Conservation (phyloP, 2,113 vertebrate genomes). For the Heteronetta atricapilla region DNA sequence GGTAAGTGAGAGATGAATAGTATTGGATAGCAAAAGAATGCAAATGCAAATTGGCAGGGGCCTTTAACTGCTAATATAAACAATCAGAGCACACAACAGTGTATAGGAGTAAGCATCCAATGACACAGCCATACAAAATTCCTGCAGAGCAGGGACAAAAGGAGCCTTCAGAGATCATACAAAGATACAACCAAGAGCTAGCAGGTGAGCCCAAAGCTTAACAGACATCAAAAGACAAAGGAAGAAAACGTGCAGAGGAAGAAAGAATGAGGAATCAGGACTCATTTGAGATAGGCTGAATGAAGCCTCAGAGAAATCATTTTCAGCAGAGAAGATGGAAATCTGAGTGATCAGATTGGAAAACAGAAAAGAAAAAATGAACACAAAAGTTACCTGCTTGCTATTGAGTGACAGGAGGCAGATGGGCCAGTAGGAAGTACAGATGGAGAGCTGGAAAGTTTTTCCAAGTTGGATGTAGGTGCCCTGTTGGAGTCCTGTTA, state of each 20-base stretch:
- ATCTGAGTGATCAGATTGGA: not conserved
- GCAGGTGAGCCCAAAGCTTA: not conserved
- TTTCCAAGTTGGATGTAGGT: not conserved
- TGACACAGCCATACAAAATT: not conserved
- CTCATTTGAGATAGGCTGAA: not conserved
- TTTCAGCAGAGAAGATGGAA: conserved; percentile 9
- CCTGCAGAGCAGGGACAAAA: not conserved
- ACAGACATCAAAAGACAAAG: not conserved
- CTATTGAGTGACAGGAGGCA: not conserved
- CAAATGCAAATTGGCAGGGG: not conserved
- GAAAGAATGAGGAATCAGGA: not conserved
- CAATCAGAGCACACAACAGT: not conserved
- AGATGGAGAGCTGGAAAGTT: not conserved
- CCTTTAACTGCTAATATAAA: conserved; percentile 18
- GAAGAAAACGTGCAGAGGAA: not conserved
- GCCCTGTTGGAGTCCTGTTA: not conserved
- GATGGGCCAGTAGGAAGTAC: not conserved
- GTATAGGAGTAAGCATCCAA: not conserved
- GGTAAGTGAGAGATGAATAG: not conserved
- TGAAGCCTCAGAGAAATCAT: not conserved
- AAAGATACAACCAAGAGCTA: not conserved
- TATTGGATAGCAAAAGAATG: not conserved
- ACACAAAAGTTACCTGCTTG: not conserved
- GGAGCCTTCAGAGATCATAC: not conserved
- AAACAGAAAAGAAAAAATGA: not conserved